Conservation (phyloP, 2,888 invertebrate genomes). For the Lycophotia porphyrea region DNA sequence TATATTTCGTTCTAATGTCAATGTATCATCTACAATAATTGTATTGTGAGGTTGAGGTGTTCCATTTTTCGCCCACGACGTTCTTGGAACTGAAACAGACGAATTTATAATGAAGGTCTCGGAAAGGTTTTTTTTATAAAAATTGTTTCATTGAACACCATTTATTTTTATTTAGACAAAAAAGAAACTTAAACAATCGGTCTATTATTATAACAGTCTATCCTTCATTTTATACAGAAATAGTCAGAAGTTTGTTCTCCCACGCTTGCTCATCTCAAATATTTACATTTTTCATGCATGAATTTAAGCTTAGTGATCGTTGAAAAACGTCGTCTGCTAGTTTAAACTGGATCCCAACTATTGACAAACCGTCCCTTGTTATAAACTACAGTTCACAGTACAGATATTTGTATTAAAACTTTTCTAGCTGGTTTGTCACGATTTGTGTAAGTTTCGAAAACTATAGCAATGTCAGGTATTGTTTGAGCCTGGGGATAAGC, state of each 20-base stretch:
- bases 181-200: too few relatives aligned
- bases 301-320: slow-evolving; percentile 10
- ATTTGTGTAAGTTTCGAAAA: slow-evolving; percentile 9
- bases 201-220: background rate
- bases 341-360: slow-evolving; percentile 41
- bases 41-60: background rate
- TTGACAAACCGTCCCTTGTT: slow-evolving; percentile 19
- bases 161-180: background rate
- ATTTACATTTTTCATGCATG: slow-evolving; percentile 16
- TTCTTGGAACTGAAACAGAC: slow-evolving; percentile 14
- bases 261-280: slow-evolving; percentile 11
- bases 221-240: slow-evolving; percentile 11
- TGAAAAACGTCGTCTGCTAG: slow-evolving; percentile 21
- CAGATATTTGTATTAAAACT: slow-evolving; percentile 18
- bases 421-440: background rate
- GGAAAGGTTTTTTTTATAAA: background rate
- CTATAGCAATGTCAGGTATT: background rate
- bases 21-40: background rate
- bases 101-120: too few relatives aligned
- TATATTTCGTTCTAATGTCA: background rate
- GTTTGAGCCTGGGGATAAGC: background rate
- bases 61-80: background rate
- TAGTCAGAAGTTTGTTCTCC: background rate
- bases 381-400: slow-evolving; percentile 9
- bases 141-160: background rate